Base-by-base conservation (phyloP, 2,888 invertebrate species). In the Chaetoderma sp. region DNA sequence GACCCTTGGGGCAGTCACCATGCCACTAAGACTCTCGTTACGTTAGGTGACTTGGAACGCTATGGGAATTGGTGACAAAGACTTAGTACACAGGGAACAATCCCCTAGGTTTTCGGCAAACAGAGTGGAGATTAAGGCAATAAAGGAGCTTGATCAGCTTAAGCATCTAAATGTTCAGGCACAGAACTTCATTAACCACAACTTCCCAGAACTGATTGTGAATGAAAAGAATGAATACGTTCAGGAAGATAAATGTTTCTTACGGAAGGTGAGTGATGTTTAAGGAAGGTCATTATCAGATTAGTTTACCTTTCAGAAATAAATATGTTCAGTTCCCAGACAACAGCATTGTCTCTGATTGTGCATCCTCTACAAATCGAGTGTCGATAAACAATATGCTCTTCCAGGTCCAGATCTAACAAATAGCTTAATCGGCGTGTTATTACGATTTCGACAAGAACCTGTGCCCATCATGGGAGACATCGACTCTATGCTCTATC, bases 21-120 rank as follows among this genome's bases (percentile, higher is more conserved):
- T 55, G 70, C 70, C 10, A 56, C 63, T 8, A 63, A 39, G 36
- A 44, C 63, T 13, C 25, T 27, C 5, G 39, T 63, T n/a, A 50
- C 59, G 23, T 60, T 68, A 67, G 70, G 56, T 66, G 1, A 36
- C 63, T 3, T 68, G 70, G 70, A 67, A 70, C 42, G 50, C 67
- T 5, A 23, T 67, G 1, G 23, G 67, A 57, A 60, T 8, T 23
- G 52, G 44, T 18, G 27, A 23, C 13, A 16, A 32, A 8, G n/a
- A 30, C 10, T 10, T 27, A 5, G 4, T 16, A 10, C 6, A 55
- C 18, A 30, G 6, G 18, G 27, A 13, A 6, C 6, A 52, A 18
- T 47, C 39, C 18, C 13, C 21, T 33, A 47, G 23, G 27, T 28
- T 21, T 16, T 27, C 33, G 21, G 60, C 58, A 30, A 60, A 64